A percentile compares a stretch with the other conserved stretches of the same genome.
Conservation (phyloP, 2,797 vertebrate genomes). For the Galago senegalensis region DNA sequence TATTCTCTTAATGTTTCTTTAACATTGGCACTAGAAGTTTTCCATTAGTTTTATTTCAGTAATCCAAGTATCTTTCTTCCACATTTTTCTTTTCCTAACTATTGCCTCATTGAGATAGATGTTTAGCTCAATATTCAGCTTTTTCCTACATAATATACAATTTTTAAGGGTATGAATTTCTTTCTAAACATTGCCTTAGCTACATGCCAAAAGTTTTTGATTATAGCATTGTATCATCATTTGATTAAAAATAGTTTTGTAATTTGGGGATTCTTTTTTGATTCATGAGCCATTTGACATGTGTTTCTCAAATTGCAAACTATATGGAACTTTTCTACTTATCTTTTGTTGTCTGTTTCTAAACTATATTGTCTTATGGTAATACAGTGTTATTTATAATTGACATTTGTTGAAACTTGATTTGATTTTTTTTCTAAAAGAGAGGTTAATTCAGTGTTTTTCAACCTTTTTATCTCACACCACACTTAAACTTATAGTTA, state of each 20-base stretch:
- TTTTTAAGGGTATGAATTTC: neutral
- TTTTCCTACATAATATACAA: neutral
- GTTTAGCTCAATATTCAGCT: conserved; percentile 22
- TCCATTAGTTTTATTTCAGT: neutral
- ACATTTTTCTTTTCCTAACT: neutral
- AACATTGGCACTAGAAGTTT: neutral
- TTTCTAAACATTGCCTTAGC: conserved; percentile 11
- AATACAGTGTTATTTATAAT: neutral
- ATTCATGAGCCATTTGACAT: neutral
- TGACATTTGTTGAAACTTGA: conserved; percentile 30
- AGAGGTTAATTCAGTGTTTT: neutral
- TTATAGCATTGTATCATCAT: neutral
- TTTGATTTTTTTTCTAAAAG: neutral
- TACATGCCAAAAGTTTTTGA: neutral
- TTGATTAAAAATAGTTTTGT: conserved; percentile 31
- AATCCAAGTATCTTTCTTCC: neutral
- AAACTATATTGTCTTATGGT: conserved; percentile 8
- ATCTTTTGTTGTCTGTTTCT: neutral
- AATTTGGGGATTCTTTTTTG: conserved; percentile 11
- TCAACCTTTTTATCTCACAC: too few species aligned
- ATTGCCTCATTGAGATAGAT: neutral
- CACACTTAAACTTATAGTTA: too few species aligned
- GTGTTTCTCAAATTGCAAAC: neutral
- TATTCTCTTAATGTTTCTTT: neutral
- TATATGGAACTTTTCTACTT: neutral